Evolutionary conservation across 2,113 vertebrate genomes (phyloP), one percentile per base, ranked within the genome.

Genomic region (Theristicus caerulescens): DNA sequence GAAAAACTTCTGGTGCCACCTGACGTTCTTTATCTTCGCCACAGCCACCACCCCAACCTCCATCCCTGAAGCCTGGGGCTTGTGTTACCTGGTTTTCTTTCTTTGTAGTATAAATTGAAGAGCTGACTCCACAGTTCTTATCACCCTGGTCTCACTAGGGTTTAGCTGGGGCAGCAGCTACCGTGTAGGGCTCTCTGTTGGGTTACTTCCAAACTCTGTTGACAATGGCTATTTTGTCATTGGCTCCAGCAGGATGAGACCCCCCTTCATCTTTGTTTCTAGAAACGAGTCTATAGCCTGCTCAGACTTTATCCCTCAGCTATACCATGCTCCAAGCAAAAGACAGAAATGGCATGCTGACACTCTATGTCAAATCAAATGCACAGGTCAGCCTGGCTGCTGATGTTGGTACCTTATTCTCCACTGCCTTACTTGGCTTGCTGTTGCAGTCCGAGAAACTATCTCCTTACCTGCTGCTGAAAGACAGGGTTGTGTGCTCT

Each of bases 131-230:
- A 36, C 7, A 18, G 29, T 77, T 57, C 15, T 70, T 29, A 4
- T 31, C 18, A 22, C 9, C 21, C 36, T 55, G 34, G 16, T 74
- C 40, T 78, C 38, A 18, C 31, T 6, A 44, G 22, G 36, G 7
- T 2, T 49, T 55, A n/a, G 21, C n/a, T 22, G 46, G 18, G n/a
- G 38, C 5, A 16, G 46, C n/a, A 86, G 27, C 17, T 86, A 16
- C n/a, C 0, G 0, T 40, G 32, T 52, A 65, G 38, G 18, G 10
- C 9, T 59, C 24, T 76, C 32, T 32, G 15, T 13, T 65, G 54
- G 24, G 24, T 88, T 46, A 6, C 15, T 78, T 71, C 34, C 83
- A 57, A 29, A 32, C 36, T 46, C 62, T 52, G 12, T 34, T 64
- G 64, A 11, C 27, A 65, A 8, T 13, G 19, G 6, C 10, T 38